Evolutionary conservation across 2,113 vertebrate genomes (phyloP), one percentile per base, ranked within the genome.

Genomic region (Lampris megalopsis): DNA sequence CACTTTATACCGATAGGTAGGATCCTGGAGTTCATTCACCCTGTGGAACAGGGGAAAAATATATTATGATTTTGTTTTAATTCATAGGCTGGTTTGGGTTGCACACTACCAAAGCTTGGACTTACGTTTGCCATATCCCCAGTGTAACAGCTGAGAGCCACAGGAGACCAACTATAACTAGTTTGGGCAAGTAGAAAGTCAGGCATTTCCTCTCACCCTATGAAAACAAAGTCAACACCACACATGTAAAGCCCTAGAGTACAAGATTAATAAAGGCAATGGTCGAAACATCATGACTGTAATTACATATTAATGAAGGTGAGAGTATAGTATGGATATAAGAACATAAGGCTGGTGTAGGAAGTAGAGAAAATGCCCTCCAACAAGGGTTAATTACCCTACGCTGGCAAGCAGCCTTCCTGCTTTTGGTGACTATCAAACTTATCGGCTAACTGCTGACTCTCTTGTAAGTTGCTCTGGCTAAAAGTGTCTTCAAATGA

Each of bases 81-180:
- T 48, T 64, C 3, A 24, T 3, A 65, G 6, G 59, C 10, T 6
- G 10, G 62, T 42, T 24, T 3, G 8, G 6, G 42, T n/a, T 52
- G 7, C 36, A 43, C 10, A 38, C 43, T 0, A 53, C 4, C 10
- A 35, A 4, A 58, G 5, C 24, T 60, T 5, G 58, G 61, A 94
- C 97, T 97, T 90, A 99, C 98, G 96, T 98, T 89, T 99, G 98
- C 98, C 98, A 99, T 87, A 99, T 96, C 37, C 98, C 98, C 50
- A 99, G 71, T 0, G 96, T 98, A 2, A 98, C 96, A 2, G 96
- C 96, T 1, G 97, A 97, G 64, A 99, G 74, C 97, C 97, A 99
- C 76, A 99, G 71, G 0, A 99, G 92, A n/a, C 97, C 97, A 5
- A 99, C 98, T 8, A 99, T 95, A 73, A 97, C 89, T 77, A 98